These are phyloP conservation scores for Mixornis gularis DNA, from an alignment of 2,113 vertebrate species.

Conservation along the genomic window DNA sequence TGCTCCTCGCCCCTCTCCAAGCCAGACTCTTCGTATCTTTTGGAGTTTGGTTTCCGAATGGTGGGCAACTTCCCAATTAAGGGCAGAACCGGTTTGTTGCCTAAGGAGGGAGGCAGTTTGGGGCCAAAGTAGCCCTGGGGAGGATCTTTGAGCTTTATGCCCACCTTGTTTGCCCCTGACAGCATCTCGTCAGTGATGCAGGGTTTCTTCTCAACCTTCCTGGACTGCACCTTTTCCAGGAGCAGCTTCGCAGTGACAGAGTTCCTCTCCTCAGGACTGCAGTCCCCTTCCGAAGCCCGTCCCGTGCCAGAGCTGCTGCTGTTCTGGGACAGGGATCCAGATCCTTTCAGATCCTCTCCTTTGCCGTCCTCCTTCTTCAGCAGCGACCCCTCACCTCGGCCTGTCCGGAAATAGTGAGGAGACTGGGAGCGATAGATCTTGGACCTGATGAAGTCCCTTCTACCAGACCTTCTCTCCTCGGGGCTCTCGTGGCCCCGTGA, in stretches of 20 bases:
- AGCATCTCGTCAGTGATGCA: slow-evolving; percentile 68
- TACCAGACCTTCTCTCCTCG: slow-evolving; percentile 68
- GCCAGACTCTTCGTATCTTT: slow-evolving; percentile 76
- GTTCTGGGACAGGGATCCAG: slow-evolving; percentile 61
- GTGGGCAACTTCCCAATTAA: slow-evolving; percentile 92
- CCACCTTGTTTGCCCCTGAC: slow-evolving; percentile 75
- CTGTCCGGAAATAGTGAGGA: slow-evolving; percentile 77
- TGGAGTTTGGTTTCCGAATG: slow-evolving; percentile 76
- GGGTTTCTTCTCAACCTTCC: slow-evolving; percentile 77
- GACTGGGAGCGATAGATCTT: slow-evolving; percentile 95
- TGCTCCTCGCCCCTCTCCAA: slow-evolving; percentile 76
- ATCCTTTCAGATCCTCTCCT: slow-evolving; percentile 69
- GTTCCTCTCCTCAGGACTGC: slow-evolving; percentile 85
- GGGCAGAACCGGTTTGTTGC: slow-evolving; percentile 88
- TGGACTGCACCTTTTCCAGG: slow-evolving; percentile 90
- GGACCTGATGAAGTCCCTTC: slow-evolving; percentile 89
- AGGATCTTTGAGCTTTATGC: slow-evolving; percentile 92
- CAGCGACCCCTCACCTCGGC: slow-evolving; percentile 44
- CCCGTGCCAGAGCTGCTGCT: slow-evolving; percentile 49
- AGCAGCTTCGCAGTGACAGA: slow-evolving; percentile 88
- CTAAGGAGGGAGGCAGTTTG: slow-evolving; percentile 89
- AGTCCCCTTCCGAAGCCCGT: slow-evolving; percentile 63
- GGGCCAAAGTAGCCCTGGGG: slow-evolving; percentile 97
- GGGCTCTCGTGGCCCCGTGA: slow-evolving; percentile 80
- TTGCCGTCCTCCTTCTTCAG: slow-evolving; percentile 69